Conservation (phyloP, 2,113 vertebrate genomes). For the Heterochromis multidens region DNA sequence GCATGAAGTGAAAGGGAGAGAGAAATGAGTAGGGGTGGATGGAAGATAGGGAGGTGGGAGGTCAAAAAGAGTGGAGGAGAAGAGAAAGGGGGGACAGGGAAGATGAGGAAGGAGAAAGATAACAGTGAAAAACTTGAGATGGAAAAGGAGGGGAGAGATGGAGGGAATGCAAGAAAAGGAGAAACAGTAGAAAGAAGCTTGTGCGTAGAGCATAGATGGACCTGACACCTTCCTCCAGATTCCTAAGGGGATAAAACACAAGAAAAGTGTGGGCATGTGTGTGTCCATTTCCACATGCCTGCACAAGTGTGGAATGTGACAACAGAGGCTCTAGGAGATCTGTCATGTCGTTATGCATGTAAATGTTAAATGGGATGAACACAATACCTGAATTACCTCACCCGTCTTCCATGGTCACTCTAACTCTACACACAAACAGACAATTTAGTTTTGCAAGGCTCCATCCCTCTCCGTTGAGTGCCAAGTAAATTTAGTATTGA, state of each 20-base stretch:
- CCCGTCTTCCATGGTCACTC: not conserved
- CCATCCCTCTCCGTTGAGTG: conserved; percentile 80
- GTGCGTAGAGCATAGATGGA: conserved; percentile 63
- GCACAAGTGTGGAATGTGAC: conserved; percentile 59
- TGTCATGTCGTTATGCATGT: conserved; percentile 39
- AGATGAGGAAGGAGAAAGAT: conserved; percentile 43
- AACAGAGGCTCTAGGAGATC: conserved; percentile 27
- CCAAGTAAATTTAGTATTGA: conserved; percentile 87
- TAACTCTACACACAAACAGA: conserved; percentile 21
- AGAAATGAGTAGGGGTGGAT: conserved; percentile 54
- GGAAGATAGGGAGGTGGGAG: conserved; percentile 32
- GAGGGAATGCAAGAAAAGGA: conserved; percentile 16
- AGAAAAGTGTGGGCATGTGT: conserved; percentile 28
- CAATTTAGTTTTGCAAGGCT: conserved; percentile 77
- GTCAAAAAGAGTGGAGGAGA: conserved; percentile 19
- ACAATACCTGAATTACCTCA: conserved; percentile 31
- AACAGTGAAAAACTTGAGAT: conserved; percentile 52
- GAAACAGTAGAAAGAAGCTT: conserved; percentile 37
- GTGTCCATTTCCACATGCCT: conserved; percentile 55
- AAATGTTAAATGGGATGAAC: conserved; percentile 45
- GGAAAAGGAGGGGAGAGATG: conserved; percentile 18
- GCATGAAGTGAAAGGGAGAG: not conserved
- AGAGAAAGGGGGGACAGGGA: not conserved
- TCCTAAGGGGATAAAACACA: conserved; percentile 64
- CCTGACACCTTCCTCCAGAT: conserved; percentile 72